Percentiles rank a stretch among this genome's conserved stretches.
Evolutionary conservation across 2,888 invertebrate species (phyloP).

Genomic region (Gerosis bhagava): DNA sequence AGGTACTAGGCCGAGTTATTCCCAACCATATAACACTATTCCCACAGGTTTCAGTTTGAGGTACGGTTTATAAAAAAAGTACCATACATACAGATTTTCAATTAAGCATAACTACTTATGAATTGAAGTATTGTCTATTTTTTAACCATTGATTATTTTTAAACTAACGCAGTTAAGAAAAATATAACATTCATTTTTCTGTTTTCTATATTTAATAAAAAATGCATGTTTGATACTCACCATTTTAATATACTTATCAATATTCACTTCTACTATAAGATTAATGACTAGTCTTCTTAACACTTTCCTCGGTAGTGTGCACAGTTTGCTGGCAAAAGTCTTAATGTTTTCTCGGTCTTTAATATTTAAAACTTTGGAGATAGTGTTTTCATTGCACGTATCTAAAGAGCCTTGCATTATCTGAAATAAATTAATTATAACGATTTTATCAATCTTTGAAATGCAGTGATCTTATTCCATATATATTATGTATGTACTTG

Average conservation of each 20-base stretch:
- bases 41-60: too few relatives aligned
- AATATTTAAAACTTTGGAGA: slow-evolving; percentile 36
- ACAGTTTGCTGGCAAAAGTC: slow-evolving; percentile 61
- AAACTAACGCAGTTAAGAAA: too few relatives aligned
- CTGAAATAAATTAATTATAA: slow-evolving; percentile 49
- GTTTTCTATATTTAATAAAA: neutral
- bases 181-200: neutral
- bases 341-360: slow-evolving; percentile 45
- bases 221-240: slow-evolving; percentile 54
- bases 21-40: too few relatives aligned
- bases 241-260: slow-evolving; percentile 77
- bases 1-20: too few relatives aligned
- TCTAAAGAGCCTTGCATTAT: slow-evolving; percentile 53
- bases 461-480: too few relatives aligned
- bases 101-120: too few relatives aligned
- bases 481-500: too few relatives aligned
- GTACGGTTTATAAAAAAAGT: too few relatives aligned
- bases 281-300: slow-evolving; percentile 67
- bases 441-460: neutral
- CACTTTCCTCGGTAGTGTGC: slow-evolving; percentile 57
- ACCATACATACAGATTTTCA: too few relatives aligned
- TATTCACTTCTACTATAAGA: slow-evolving; percentile 71
- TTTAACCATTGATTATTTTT: too few relatives aligned
- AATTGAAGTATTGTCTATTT: too few relatives aligned
- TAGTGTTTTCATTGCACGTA: slow-evolving; percentile 49